Evolutionary conservation across 2,888 invertebrate species (phyloP), one percentile per base, ranked within the genome.

Genomic region (Polydrusus tereticollis): DNA sequence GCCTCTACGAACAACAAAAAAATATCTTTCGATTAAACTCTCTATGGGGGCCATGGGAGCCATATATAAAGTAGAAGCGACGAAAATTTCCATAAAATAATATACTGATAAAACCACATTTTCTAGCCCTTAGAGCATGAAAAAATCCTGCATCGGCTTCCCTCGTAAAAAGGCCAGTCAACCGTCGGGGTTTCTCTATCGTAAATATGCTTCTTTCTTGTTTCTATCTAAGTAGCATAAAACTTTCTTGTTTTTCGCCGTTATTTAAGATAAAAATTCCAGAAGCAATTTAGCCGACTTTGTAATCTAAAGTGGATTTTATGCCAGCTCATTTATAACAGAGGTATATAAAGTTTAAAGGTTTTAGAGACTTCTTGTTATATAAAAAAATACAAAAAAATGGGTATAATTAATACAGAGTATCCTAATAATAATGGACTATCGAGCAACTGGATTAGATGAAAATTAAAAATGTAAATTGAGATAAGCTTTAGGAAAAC

Each of bases 121-220:
- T 47, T 6, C 47, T 47, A 47, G 47, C 47, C 45, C 47, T 47
- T 12, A 21, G 21, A 16, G 47, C 23, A 41, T 21, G 21, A 45
- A 47, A 23, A 47, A 47, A 47, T 20, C n/a, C 21, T 23, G n/a
- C 23, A 47, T 47, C 47, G 47, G 21, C 6, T 21, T 12, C n/a
- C 12, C 10, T 10, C 47, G 23, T 47, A 47, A 47, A 47, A 47
- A 10, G 47, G 47, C 47, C 47, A 47, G 47, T 23, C 47, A 47
- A 47, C 47, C 20, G 47, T 20, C 20, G 47, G 45, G 6, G 18
- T 16, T 16, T 1, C n/a, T 2, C 47, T 21, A 23, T 20, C 47
- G 47, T 47, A 47, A 82, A 47, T 62, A 62, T 47, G 21, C 38
- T 41, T 47, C 18, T 47, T 47, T 26, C 43, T 26, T 60, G 60